Evolutionary conservation across 2,888 invertebrate species (phyloP), one percentile per base, ranked within the genome.

Genomic region (Pemphredon lugubris): DNA sequence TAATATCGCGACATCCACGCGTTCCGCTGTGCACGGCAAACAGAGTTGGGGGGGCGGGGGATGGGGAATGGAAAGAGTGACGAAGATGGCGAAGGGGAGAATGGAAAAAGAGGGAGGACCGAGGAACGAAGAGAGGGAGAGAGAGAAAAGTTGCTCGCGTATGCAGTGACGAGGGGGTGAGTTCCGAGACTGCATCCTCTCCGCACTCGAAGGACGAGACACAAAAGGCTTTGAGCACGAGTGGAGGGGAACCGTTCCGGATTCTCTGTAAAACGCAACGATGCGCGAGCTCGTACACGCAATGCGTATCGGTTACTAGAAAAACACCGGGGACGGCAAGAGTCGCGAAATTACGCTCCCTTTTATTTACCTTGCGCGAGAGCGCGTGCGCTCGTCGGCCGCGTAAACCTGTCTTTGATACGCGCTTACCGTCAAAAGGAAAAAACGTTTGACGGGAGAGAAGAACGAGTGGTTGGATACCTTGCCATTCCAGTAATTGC

Each of bases 1-100:
- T 66, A 64, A 77, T 79, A 75, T 79, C 77, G 66, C 37, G 37
- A 48, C 61, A 45, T 59, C 65, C 61, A 58, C 58, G 64, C 73
- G 61, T 67, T 66, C 44, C 59, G 16, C 40, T 39, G 45, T 16
- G 59, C 20, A 30, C 34, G 6, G 26, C 47, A 6, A 58, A 23
- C 53, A 7, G 14, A 20, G 51, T 13, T 3, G 6, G 44, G 21
- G 21, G 23, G 11, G 23, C 9, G 44, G 9, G 11, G 45, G 26
- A n/a, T 7, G 9, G 20, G 11, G 18, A 7, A 13, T n/a, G 18
- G 50, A 45, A 57, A 34, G 67, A 40, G 34, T 2, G 42, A 40
- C 26, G 40, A 37, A 55, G 34, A 40, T 6, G 32, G 44, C 9
- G 11, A n/a, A 63, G 18, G 34, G 34, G 30, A 13, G 47, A 20